Conservation (phyloP, 2,113 vertebrate species). For the Porphyrio hochstetteri region DNA sequence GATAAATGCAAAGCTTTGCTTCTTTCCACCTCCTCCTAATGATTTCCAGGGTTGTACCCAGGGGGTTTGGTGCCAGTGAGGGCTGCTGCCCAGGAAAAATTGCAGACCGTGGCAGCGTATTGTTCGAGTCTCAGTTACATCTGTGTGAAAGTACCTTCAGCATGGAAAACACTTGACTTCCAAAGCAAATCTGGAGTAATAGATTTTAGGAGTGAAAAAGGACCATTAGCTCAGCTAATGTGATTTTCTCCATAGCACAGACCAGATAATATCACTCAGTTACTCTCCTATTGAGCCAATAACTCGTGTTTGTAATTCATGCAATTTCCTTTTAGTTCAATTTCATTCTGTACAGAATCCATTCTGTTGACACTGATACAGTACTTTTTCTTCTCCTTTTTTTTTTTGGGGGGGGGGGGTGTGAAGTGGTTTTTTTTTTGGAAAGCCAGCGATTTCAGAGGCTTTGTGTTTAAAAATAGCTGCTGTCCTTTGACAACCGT, state of each 20-base stretch:
- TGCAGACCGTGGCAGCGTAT: background rate
- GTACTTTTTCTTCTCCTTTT: background rate
- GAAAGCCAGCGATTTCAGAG: background rate
- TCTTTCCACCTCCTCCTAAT: background rate
- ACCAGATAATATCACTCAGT: constrained; percentile 4
- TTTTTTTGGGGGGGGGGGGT: no score
- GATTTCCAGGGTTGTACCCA: background rate
- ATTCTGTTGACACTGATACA: background rate
- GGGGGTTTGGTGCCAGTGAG: background rate
- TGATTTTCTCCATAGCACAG: background rate
- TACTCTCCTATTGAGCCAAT: background rate
- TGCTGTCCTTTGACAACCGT: background rate
- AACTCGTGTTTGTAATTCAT: constrained; percentile 27
- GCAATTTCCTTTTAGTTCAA: constrained; percentile 4
- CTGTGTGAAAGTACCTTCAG: background rate
- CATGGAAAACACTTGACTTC: background rate
- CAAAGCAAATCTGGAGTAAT: background rate
- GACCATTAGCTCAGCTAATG: background rate
- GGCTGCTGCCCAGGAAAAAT: background rate
- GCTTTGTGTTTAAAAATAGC: constrained; percentile 29
- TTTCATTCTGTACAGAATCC: background rate
- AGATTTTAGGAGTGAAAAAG: constrained; percentile 31
- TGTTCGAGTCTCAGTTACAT: background rate
- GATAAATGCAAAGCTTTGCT: background rate
- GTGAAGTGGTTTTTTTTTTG: no score